phyloP scores from a whole-genome alignment of 2,113 vertebrate species.

The Orycteropus afer region DNA sequence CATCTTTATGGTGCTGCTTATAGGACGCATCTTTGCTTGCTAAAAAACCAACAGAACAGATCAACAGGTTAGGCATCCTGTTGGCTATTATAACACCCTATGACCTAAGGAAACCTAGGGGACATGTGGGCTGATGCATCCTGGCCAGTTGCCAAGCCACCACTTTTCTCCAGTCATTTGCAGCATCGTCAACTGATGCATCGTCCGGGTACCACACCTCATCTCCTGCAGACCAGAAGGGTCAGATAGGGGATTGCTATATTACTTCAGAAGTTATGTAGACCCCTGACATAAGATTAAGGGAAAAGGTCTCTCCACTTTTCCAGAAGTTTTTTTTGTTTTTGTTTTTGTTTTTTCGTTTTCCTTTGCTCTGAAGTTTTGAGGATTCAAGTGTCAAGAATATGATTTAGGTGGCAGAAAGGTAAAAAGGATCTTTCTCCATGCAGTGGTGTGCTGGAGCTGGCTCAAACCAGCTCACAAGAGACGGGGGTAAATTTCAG shows the following conservation, averaged over 20 bases:
- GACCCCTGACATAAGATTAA: neutral
- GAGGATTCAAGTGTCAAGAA: neutral
- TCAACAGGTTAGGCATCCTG: neutral
- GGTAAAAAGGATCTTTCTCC: neutral
- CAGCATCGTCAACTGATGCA: neutral
- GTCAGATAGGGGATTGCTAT: neutral
- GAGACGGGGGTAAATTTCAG: neutral
- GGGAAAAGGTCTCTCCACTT: slow-evolving; percentile 26
- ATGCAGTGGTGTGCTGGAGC: neutral
- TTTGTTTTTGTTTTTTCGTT: neutral
- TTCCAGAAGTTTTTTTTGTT: slow-evolving; percentile 15
- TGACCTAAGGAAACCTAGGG: neutral
- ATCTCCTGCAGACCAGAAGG: neutral
- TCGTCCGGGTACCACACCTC: neutral
- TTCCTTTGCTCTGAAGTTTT: slow-evolving; percentile 16
- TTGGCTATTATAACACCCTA: neutral
- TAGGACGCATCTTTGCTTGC: slow-evolving; percentile 38
- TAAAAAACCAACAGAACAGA: slow-evolving; percentile 32
- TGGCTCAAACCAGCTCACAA: neutral
- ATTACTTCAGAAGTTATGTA: neutral
- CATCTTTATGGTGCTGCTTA: neutral
- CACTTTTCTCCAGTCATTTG: neutral
- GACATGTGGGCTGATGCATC: neutral
- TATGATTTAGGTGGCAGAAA: neutral
- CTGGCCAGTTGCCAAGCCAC: neutral